These are phyloP conservation scores for Eilema caniola DNA, from an alignment of 2,888 invertebrate species.

Conservation along the genomic window DNA sequence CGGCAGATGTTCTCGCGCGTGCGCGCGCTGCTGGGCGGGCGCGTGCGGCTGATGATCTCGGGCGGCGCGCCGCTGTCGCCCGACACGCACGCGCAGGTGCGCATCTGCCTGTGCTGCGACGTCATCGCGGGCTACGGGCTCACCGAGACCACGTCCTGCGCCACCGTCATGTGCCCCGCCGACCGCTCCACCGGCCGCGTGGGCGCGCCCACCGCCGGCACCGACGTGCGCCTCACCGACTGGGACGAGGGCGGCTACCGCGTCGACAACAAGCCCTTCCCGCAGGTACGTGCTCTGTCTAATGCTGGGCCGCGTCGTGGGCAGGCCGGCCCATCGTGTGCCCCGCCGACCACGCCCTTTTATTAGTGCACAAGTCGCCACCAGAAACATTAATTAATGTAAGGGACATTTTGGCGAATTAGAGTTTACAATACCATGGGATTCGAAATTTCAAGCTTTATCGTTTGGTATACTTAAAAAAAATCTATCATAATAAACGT, in stretches of 20 bases:
- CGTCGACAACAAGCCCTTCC: constrained; percentile 89
- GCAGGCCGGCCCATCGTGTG: too few relatives aligned
- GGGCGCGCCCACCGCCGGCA: constrained; percentile 95
- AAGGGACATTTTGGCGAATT: too few relatives aligned
- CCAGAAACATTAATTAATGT: too few relatives aligned
- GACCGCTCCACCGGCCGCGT: constrained; percentile 92
- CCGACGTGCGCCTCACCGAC: constrained; percentile 93
- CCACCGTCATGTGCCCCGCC: constrained; percentile 92
- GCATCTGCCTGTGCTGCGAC: constrained; percentile 95
- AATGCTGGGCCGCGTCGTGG: too few relatives aligned
- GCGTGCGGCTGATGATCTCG: constrained; percentile 94
- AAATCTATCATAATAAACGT: too few relatives aligned
- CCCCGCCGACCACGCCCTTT: too few relatives aligned
- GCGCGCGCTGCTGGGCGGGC: constrained; percentile 94
- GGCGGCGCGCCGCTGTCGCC: constrained; percentile 98
- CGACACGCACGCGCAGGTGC: constrained; percentile 96
- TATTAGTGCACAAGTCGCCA: too few relatives aligned
- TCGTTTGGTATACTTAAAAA: too few relatives aligned
- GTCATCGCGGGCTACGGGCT: constrained; percentile 98
- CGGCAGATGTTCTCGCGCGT: constrained; percentile 82
- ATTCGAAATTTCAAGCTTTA: too few relatives aligned
- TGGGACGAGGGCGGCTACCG: constrained; percentile 93
- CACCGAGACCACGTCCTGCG: constrained; percentile 98
- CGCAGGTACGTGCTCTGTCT: too few relatives aligned
- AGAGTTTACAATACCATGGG: too few relatives aligned